These are phyloP conservation scores for Menidia menidia DNA, from an alignment of 2,797 vertebrate species.

Conservation along the genomic window DNA sequence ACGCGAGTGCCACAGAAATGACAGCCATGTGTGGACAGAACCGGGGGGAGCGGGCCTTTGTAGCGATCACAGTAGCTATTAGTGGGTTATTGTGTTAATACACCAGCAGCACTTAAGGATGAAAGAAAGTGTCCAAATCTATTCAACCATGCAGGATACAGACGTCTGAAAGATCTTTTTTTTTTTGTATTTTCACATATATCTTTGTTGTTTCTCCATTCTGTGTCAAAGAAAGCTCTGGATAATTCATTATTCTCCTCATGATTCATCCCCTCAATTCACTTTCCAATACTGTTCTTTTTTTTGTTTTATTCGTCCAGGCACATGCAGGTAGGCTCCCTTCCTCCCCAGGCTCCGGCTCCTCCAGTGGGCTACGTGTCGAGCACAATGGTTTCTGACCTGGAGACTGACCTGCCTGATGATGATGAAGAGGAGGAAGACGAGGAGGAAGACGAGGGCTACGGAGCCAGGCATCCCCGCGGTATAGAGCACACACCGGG, in stretches of 20 bases:
- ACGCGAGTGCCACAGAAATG: constrained; percentile 72
- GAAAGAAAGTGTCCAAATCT: constrained; percentile 67
- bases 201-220: constrained; percentile 18
- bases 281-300: constrained; percentile 5
- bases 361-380: constrained; percentile 96
- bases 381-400: constrained; percentile 95
- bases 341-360: constrained; percentile 93
- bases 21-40: constrained; percentile 72
- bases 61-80: constrained; percentile 75
- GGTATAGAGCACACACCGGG: constrained; percentile 95
- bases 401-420: constrained; percentile 95
- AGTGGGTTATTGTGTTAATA: constrained; percentile 81
- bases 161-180: constrained; percentile 45
- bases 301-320: constrained; percentile 69
- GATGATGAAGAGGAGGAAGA: constrained; percentile 87
- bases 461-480: constrained; percentile 91
- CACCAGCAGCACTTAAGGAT: constrained; percentile 64
- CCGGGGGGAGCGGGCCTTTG: constrained; percentile 66
- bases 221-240: constrained; percentile 26
- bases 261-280: constrained; percentile 1
- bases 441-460: constrained; percentile 94
- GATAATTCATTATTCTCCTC: constrained; percentile 9
- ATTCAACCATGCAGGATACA: constrained; percentile 48
- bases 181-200: constrained; percentile 8
- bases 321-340: constrained; percentile 95